Evolutionary conservation across 2,888 invertebrate species (phyloP), one percentile per base, ranked within the genome.

Genomic region (Drosophila imparisetae): DNA sequence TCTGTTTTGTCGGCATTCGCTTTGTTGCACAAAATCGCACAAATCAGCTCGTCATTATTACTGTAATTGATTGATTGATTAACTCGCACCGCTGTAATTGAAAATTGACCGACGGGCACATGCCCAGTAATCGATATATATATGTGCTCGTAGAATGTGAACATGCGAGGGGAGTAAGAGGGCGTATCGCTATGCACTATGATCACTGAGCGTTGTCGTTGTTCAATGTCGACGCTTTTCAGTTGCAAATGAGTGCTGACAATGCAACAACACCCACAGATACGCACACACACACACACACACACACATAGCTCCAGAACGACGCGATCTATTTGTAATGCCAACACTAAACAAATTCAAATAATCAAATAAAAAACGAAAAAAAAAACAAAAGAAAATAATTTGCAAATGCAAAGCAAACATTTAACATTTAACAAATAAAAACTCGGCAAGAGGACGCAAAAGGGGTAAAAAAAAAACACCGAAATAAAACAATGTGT

Each of bases 11-110:
- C 79, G 66, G 82, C 86, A 59, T 62, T 74, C 60, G 65, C 67
- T 74, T 76, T 73, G 78, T 78, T 62, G 78, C 72, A 72, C 55
- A 34, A 73, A 85, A 82, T 82, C 65, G 59, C 49, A 54, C 34
- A 81, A 82, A 81, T 82, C 81, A 74, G 74, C 80, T 74, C 70
- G 70, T 61, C 80, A 83, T 90, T 86, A 90, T 90, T 83, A 72
- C 68, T 71, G 81, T 90, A 90, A 90, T 86, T 86, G 86, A 86
- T 86, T 86, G 87, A 86, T 86, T 88, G 86, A 90, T 86, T 90
- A 83, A 86, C 89, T 88, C 72, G 78, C 81, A 72, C 62, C 60
- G 69, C 80, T 77, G 57, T 77, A 85, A 85, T 85, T 81, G 85
- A 75, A 71, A 81, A 75, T 63, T 83, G 86, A 74, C 81, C 83